A percentile compares a stretch with the other conserved stretches of the same genome.
Conservation (phyloP, 2,888 invertebrate species). For the Podabrus alpinus region DNA sequence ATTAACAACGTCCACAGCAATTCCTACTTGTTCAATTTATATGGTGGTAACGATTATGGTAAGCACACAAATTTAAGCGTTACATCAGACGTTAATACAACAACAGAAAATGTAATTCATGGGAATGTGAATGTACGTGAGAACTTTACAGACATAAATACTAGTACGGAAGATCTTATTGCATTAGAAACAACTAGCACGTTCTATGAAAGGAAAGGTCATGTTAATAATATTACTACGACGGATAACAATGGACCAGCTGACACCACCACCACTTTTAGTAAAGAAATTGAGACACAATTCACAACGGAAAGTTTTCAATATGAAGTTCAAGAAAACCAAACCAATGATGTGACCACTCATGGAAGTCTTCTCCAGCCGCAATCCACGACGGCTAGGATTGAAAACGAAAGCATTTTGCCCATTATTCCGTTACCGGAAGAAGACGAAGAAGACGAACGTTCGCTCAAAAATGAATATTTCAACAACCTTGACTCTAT, state of each 20-base stretch:
- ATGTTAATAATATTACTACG: neutral
- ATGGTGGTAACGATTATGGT: conserved; percentile 12
- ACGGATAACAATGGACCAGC: conserved; percentile 15
- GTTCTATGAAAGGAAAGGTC: neutral
- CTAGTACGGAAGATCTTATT: conserved; percentile 47
- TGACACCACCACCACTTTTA: conserved; percentile 17
- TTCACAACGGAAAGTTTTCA: conserved; percentile 31
- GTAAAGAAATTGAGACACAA: neutral
- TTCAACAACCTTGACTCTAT: conserved; percentile 37
- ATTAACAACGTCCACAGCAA: conserved; percentile 50
- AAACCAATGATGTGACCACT: conserved; percentile 37
- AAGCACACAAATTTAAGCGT: neutral
- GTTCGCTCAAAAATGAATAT: conserved; percentile 31
- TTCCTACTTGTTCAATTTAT: conserved; percentile 37
- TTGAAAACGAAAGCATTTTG: conserved; percentile 29
- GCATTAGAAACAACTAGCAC: conserved; percentile 48
- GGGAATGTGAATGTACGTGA: neutral
- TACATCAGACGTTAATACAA: neutral
- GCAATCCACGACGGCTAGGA: conserved; percentile 39
- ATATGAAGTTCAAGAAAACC: conserved; percentile 45
- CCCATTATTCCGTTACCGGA: conserved; percentile 38
- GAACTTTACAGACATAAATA: conserved; percentile 11
- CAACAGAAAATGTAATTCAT: neutral
- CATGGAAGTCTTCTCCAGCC: conserved; percentile 47
- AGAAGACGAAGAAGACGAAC: conserved; percentile 33